A percentile compares a stretch with the other conserved stretches of the same genome.
phyloP scores from a whole-genome alignment of 2,113 vertebrate species.

The Pseudonaja textilis region DNA sequence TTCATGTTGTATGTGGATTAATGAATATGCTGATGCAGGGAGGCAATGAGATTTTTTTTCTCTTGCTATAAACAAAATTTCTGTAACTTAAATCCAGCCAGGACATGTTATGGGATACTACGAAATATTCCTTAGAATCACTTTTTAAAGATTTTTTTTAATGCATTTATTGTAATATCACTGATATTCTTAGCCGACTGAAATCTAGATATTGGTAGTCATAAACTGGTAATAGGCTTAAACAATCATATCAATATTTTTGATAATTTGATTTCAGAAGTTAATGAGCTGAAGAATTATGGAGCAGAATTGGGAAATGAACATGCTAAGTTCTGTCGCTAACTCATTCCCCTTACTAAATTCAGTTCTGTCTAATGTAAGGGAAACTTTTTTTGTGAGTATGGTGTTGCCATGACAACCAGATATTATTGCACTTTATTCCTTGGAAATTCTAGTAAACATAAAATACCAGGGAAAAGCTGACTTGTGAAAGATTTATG shows the following conservation, averaged over 20 bases:
- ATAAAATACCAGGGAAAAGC: slow-evolving; percentile 28
- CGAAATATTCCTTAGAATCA: not conserved
- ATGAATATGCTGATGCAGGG: not conserved
- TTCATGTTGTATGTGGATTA: not conserved
- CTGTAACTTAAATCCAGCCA: not conserved
- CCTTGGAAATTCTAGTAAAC: slow-evolving; percentile 16
- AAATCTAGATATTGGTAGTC: not conserved
- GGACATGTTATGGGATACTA: not conserved
- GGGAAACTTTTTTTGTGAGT: not conserved
- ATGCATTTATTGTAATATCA: not conserved
- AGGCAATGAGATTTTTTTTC: not conserved
- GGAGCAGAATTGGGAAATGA: not conserved
- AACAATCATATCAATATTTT: not conserved
- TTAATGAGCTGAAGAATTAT: not conserved
- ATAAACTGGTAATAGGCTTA: not conserved
- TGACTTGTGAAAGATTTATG: slow-evolving; percentile 27
- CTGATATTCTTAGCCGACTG: not conserved
- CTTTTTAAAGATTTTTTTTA: not conserved
- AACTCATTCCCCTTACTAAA: not conserved
- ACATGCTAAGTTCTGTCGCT: not conserved
- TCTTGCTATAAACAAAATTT: not conserved
- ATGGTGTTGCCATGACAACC: slow-evolving; percentile 26
- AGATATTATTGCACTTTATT: slow-evolving; percentile 13
- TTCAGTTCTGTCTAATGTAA: not conserved
- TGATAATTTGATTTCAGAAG: not conserved